Evolutionary conservation across 2,888 invertebrate species (phyloP), one percentile per base, ranked within the genome.

Genomic region (Molorchus minor): DNA sequence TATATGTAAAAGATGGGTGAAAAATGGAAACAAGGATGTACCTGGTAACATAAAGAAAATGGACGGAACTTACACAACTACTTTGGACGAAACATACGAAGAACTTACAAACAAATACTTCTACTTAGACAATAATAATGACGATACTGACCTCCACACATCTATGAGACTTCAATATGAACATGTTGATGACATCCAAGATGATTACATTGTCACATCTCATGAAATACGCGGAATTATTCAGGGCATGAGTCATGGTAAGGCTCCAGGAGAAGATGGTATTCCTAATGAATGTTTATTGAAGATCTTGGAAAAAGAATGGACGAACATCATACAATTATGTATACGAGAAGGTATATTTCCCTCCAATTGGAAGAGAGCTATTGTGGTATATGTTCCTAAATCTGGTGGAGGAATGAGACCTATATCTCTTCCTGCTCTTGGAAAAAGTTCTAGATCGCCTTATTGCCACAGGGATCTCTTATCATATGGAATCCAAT

Each of bases 361-460:
- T 30, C 68, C 67, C 0, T 29, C 15, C 8, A 5, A 46, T 5
- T 72, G 71, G 72, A 72, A 73, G 43, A 46, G n/a, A n/a, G n/a
- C n/a, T n/a, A n/a, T n/a, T n/a, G n/a, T n/a, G n/a, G n/a, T n/a
- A n/a, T n/a, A n/a, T n/a, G n/a, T n/a, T n/a, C n/a, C n/a, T n/a
- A n/a, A n/a, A n/a, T n/a, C n/a, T n/a, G n/a, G n/a, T n/a, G n/a
- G n/a, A n/a, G n/a, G n/a, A n/a, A n/a, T n/a, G n/a, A n/a, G n/a
- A n/a, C n/a, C n/a, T n/a, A n/a, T n/a, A n/a, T n/a, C n/a, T n/a
- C n/a, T n/a, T n/a, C n/a, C n/a, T n/a, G n/a, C n/a, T n/a, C n/a
- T n/a, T n/a, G n/a, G n/a, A n/a, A n/a, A n/a, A n/a, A n/a, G n/a
- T n/a, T n/a, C n/a, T n/a, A n/a, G n/a, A n/a, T n/a, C n/a, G n/a